A percentile compares a stretch with the other conserved stretches of the same genome.
Evolutionary conservation across 2,797 vertebrate genomes (phyloP).

Genomic region (Decapterus maruadsi): DNA sequence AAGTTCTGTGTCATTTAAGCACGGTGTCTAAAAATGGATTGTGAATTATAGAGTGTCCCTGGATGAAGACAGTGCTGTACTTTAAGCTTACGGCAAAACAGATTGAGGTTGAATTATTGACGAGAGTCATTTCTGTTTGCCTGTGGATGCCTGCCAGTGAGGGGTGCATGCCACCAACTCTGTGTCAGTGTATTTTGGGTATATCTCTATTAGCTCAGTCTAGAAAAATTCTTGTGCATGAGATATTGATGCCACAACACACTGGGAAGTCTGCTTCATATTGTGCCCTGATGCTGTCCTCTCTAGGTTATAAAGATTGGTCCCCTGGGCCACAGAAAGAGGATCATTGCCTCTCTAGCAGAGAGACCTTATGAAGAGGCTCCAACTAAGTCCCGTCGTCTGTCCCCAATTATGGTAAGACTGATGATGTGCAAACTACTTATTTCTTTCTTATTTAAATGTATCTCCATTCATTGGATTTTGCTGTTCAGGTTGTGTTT

Average conservation of each 20-base stretch:
- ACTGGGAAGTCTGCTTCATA: conserved; percentile 30
- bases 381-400: conserved; percentile 93
- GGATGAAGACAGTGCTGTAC: conserved; percentile 71
- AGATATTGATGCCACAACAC: conserved; percentile 42
- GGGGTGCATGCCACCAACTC: conserved; percentile 74
- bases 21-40: conserved; percentile 53
- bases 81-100: conserved; percentile 80
- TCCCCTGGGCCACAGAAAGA: conserved; percentile 94
- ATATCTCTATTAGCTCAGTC: conserved; percentile 60
- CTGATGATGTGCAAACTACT: conserved; percentile 1
- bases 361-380: conserved; percentile 97
- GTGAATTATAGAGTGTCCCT: conserved; percentile 73
- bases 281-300: conserved; percentile 26
- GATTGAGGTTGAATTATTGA: conserved; percentile 85
- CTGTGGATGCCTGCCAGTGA: conserved; percentile 69
- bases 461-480: neutral
- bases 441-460: no score
- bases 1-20: conserved; percentile 51
- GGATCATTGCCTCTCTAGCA: conserved; percentile 95
- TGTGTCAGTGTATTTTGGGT: conserved; percentile 65
- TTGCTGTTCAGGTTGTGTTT: neutral
- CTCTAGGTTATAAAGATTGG: conserved; percentile 94
- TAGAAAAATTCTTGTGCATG: conserved; percentile 39
- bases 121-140: conserved; percentile 78
- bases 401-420: conserved; percentile 94